These are phyloP conservation scores for Ceratotherium simum DNA, from an alignment of 2,113 vertebrate genomes.

Conservation along the genomic window DNA sequence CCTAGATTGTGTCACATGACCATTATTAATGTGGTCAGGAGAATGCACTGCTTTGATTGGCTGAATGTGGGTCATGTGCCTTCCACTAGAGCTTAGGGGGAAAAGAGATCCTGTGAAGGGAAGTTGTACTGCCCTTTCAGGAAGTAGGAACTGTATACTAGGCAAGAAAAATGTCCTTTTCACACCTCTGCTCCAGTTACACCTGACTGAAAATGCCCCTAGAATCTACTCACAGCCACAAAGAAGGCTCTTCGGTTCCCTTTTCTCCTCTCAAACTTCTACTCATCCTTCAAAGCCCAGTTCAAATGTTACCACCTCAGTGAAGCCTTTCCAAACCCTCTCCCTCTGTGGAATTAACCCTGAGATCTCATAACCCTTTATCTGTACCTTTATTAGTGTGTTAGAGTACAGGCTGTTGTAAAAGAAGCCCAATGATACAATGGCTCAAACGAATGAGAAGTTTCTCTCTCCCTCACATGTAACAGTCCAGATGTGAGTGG, in stretches of 20 bases:
- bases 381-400: neutral
- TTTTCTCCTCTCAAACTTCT: neutral
- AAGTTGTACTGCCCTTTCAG: neutral
- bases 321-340: neutral
- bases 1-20: neutral
- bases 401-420: neutral
- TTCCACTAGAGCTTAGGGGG: neutral
- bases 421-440: neutral
- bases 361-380: neutral
- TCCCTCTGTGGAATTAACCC: neutral
- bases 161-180: neutral
- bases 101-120: neutral
- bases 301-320: neutral
- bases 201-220: neutral
- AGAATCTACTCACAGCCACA: neutral
- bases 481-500: neutral
- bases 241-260: neutral
- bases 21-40: neutral
- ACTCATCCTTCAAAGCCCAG: neutral
- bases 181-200: neutral
- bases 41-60: neutral
- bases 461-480: neutral
- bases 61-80: neutral
- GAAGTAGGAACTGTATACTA: neutral
- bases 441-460: neutral